phyloP scores from a whole-genome alignment of 2,113 vertebrate genomes.

The Synchiropus splendidus region DNA sequence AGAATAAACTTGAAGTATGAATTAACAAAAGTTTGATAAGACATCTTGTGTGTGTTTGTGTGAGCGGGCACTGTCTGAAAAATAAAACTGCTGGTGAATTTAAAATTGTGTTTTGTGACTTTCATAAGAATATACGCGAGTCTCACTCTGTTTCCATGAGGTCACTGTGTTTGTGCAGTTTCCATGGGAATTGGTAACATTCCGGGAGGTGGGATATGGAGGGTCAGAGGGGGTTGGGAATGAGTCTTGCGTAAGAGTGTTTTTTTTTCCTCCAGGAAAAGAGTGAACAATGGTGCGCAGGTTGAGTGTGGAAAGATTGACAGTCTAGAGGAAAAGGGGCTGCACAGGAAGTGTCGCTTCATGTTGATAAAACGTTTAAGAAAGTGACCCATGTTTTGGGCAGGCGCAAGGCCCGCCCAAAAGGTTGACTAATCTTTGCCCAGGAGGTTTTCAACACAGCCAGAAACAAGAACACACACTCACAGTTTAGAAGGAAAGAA shows the following conservation, averaged over 20 bases:
- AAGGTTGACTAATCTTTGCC: conserved; percentile 47
- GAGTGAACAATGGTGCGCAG: conserved; percentile 45
- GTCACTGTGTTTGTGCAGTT: conserved; percentile 35
- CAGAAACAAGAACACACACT: conserved; percentile 36
- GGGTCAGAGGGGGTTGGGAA: conserved; percentile 27
- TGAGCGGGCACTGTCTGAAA: conserved; percentile 39
- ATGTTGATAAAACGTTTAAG: conserved; percentile 3
- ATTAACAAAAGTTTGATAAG: too few relatives aligned
- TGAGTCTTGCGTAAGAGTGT: conserved; percentile 29
- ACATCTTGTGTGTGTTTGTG: conserved; percentile 3
- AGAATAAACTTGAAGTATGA: too few relatives aligned
- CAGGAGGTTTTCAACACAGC: conserved; percentile 15
- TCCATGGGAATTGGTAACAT: conserved; percentile 24
- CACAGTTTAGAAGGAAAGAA: conserved; percentile 18
- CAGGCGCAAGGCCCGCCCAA: conserved; percentile 33
- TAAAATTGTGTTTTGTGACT: conserved; percentile 24
- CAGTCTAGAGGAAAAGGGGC: conserved; percentile 4
- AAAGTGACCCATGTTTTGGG: conserved; percentile 12
- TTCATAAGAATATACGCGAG: neutral
- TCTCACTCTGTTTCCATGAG: conserved; percentile 25
- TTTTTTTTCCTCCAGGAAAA: conserved; percentile 37
- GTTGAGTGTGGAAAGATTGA: conserved; percentile 24
- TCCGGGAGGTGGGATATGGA: conserved; percentile 25
- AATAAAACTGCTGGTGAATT: conserved; percentile 55
- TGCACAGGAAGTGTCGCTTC: neutral